Evolutionary conservation across 2,113 vertebrate species (phyloP).

Genomic region (Spheniscus mendiculus): DNA sequence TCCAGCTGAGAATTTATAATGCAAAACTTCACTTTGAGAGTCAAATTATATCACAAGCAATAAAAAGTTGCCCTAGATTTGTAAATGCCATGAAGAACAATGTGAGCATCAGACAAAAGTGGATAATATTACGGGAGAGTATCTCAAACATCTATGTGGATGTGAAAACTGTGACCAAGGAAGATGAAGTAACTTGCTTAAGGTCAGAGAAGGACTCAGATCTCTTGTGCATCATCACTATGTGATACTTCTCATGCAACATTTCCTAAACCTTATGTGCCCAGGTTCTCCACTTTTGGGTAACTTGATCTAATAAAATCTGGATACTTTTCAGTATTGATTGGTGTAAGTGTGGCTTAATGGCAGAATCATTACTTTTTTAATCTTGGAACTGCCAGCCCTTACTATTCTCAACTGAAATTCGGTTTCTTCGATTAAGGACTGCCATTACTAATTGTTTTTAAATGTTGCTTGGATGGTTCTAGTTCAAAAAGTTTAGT

Average conservation of each 20-base stretch:
- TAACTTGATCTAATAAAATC: constrained; percentile 55
- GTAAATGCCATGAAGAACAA: not conserved
- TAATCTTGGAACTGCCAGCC: constrained; percentile 71
- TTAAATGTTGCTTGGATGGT: constrained; percentile 55
- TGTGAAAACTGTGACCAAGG: not conserved
- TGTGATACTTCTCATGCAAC: rapidly evolving
- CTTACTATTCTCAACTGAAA: constrained; percentile 67
- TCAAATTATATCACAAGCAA: rapidly evolving
- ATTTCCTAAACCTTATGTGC: not conserved
- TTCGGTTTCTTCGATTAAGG: constrained; percentile 61
- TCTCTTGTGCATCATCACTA: not conserved
- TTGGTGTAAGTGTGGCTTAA: constrained; percentile 64
- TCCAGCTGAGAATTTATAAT: not conserved
- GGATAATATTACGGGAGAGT: no score
- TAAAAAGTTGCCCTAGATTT: not conserved
- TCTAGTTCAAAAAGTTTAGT: constrained; percentile 52
- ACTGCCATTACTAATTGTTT: constrained; percentile 76
- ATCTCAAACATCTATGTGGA: not conserved
- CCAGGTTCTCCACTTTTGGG: not conserved
- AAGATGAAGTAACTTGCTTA: not conserved
- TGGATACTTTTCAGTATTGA: constrained; percentile 69
- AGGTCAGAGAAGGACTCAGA: not conserved
- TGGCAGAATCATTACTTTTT: constrained; percentile 77
- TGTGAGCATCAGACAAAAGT: not conserved
- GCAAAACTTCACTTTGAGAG: not conserved